These are phyloP conservation scores for Chelonoidis abingdonii DNA, from an alignment of 2,113 vertebrate species.

Conservation along the genomic window DNA sequence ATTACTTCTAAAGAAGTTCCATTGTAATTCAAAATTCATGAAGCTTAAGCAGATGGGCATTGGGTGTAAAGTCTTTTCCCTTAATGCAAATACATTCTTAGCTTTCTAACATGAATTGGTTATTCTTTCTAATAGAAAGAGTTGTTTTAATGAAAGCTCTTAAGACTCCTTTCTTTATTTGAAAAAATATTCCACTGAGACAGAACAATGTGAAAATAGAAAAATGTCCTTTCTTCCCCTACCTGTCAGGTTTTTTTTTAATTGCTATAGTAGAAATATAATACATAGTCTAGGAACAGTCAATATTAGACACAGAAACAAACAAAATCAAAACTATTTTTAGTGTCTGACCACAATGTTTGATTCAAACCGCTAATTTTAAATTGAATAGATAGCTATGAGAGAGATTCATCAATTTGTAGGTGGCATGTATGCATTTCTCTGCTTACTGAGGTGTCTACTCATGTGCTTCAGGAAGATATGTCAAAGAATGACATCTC, in stretches of 20 bases:
- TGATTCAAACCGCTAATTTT: conserved; percentile 9
- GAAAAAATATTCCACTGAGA: background rate
- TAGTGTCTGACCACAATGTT: background rate
- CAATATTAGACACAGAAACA: conserved; percentile 15
- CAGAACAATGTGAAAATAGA: background rate
- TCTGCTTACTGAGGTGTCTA: background rate
- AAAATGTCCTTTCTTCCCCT: background rate
- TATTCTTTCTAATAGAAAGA: background rate
- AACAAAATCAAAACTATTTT: conserved; percentile 23
- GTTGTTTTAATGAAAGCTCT: background rate
- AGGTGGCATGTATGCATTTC: background rate
- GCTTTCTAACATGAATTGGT: conserved; percentile 14
- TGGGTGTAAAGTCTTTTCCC: conserved; percentile 14
- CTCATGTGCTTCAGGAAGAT: background rate
- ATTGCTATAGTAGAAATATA: background rate
- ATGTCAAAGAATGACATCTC: background rate
- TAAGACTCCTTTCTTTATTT: background rate
- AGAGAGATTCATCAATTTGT: background rate
- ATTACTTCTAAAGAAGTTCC: conserved; percentile 56
- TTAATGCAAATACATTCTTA: conserved; percentile 43
- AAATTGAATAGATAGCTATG: conserved; percentile 22
- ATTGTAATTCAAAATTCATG: conserved; percentile 67
- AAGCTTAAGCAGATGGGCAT: conserved; percentile 36
- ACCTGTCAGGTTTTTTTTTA: background rate
- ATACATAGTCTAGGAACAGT: background rate